Base-by-base conservation (phyloP, 1,140 invertebrate species). In the Monomorium pharaonis region DNA sequence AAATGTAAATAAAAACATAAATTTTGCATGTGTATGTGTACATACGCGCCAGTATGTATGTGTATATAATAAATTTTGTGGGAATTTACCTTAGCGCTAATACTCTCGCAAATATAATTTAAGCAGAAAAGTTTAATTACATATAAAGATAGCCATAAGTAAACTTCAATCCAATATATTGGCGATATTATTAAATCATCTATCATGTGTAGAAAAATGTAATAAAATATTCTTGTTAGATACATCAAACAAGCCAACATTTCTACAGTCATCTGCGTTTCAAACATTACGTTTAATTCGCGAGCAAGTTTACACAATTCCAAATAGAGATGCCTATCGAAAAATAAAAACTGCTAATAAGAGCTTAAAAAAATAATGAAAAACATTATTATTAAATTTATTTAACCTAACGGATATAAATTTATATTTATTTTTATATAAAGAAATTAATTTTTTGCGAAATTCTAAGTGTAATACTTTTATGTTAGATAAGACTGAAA, bases 281-380 rank as follows among this genome's bases (percentile, higher is more conserved):
- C 51, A 42, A 56, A 83, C 2, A 83, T 24, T 44, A 0, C 5
- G 16, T 83, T 70, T 30, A 83, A 72, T 42, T 70, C 18, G 10
- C 62, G 65, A 37, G 47, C 6, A 10, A 83, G 56, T 30, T 70
- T 16, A 42, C 47, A 69, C 3, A 83, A 56, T 83, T 83, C 78
- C 16, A 65, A 54, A 54, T 81, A 63, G 3, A 81, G 42, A 70
- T 70, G 77, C 77, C 77, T 81, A 30, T 49, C 1, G 42, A 58
- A 67, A 77, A 24, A 51, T 56, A 24, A n/a, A 9, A 74, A 24
- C 37, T 42, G 9, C 27, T 27, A 42, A 18, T 27, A 69, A 69
- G 3, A 7, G 24, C 18, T 16, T 2, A n/a, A 44, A 24, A 44
- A 67, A 21, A 7, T 21, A 37, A 2, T 10, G 0, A 18, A n/a